These are phyloP conservation scores for Macrobrachium rosenbergii DNA, from an alignment of 1,140 invertebrate species.

Conservation along the genomic window DNA sequence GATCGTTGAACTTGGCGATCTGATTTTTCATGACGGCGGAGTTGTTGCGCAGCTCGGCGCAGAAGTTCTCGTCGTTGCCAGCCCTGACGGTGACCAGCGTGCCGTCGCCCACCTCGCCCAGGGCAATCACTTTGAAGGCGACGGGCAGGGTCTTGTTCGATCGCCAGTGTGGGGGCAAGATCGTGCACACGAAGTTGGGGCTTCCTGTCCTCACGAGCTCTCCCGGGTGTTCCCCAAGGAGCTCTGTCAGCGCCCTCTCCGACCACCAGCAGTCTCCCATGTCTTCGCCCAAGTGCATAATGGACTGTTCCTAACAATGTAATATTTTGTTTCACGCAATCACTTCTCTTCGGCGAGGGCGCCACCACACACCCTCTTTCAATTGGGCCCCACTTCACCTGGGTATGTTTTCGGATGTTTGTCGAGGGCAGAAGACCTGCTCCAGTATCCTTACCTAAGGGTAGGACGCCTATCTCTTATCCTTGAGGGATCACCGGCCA, in stretches of 20 bases:
- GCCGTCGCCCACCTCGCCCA: constrained; percentile 53
- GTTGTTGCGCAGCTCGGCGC: constrained; percentile 59
- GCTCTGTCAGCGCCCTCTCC: constrained; percentile 54
- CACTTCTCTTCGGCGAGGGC: constrained; percentile 1
- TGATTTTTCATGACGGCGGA: constrained; percentile 59
- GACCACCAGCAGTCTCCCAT: constrained; percentile 61
- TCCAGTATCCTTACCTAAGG: too few species aligned
- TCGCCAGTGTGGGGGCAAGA: constrained; percentile 93
- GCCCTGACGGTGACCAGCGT: constrained; percentile 52
- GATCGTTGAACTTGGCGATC: constrained; percentile 57
- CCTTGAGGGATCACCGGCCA: too few species aligned
- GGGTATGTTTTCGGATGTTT: too few species aligned
- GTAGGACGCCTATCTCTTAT: too few species aligned
- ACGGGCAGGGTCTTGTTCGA: constrained; percentile 88
- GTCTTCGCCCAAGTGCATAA: constrained; percentile 55
- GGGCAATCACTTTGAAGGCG: constrained; percentile 58
- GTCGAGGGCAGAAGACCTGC: too few species aligned
- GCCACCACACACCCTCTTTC: not conserved
- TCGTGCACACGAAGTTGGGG: constrained; percentile 94
- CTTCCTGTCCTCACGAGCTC: constrained; percentile 93
- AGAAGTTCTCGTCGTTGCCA: constrained; percentile 59
- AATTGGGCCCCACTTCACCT: too few species aligned
- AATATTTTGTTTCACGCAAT: not conserved
- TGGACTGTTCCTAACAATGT: constrained; percentile 1
- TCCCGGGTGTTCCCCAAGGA: constrained; percentile 82